Conservation (phyloP, 2,113 vertebrate genomes). For the Ariopsis seemanni region DNA sequence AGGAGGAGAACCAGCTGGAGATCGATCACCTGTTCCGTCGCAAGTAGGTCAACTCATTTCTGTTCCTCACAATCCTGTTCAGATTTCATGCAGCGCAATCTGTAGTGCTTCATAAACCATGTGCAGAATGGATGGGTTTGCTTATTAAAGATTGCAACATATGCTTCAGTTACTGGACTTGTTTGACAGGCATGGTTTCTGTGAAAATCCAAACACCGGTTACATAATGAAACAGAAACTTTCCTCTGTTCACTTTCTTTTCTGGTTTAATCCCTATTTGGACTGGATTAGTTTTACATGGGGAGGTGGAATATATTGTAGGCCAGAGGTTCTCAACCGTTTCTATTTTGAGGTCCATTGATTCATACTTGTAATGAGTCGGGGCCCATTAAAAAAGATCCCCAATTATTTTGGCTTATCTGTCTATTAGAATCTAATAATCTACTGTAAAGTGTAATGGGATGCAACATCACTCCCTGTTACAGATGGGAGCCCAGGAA, state of each 20-base stretch:
- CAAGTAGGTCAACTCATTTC: constrained; percentile 72
- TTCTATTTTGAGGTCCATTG: no score
- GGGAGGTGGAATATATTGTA: neutral
- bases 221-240: neutral
- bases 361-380: no score
- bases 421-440: no score
- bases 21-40: constrained; percentile 79
- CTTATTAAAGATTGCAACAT: neutral
- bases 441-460: no score
- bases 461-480: no score
- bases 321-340: no score
- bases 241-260: neutral
- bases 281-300: neutral
- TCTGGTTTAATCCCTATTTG: neutral
- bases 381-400: no score
- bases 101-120: constrained; percentile 17
- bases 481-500: no score
- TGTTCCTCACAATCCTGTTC: neutral
- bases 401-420: no score
- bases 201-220: neutral
- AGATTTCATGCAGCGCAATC: neutral
- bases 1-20: constrained; percentile 84
- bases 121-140: constrained; percentile 14
- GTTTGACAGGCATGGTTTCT: neutral
- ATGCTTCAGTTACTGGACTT: neutral